These are phyloP conservation scores for Chaetodon auriga DNA, from an alignment of 2,113 vertebrate genomes.

Conservation along the genomic window DNA sequence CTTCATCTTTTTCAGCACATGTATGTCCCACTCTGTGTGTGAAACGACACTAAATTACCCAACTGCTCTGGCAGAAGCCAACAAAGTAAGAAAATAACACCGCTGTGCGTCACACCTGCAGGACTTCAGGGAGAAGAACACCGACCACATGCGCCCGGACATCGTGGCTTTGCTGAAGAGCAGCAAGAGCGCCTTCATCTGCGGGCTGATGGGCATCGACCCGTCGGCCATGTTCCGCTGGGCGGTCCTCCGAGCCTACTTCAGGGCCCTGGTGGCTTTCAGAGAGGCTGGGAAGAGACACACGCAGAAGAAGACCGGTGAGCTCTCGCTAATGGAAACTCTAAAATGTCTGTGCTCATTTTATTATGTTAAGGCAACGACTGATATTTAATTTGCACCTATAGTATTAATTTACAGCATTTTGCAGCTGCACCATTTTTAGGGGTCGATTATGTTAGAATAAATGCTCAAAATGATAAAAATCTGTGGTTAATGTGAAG, in stretches of 20 bases:
- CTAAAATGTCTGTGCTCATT: background rate
- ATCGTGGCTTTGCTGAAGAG: constrained; percentile 96
- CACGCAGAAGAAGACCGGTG: constrained; percentile 91
- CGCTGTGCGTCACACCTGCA: constrained; percentile 55
- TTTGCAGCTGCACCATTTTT: background rate
- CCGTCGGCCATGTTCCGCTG: constrained; percentile 96
- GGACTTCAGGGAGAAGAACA: constrained; percentile 99
- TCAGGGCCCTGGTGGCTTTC: constrained; percentile 94
- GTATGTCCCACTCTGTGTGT: background rate
- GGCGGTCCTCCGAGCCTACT: constrained; percentile 94
- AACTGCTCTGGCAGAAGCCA: background rate
- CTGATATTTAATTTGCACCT: background rate
- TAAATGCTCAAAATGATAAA: background rate
- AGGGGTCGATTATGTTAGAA: background rate
- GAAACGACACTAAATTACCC: background rate
- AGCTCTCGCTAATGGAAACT: constrained; percentile 50
- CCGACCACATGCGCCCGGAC: constrained; percentile 98
- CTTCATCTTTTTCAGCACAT: background rate
- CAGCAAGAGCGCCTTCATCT: constrained; percentile 95
- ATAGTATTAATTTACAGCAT: background rate
- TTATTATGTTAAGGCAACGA: background rate
- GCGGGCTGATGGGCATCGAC: constrained; percentile 94
- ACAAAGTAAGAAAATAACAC: background rate
- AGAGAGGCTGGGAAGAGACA: constrained; percentile 92
- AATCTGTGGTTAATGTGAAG: background rate